A percentile compares a stretch with the other conserved stretches of the same genome.
Evolutionary conservation across 2,797 vertebrate genomes (phyloP).

Genomic region (Rhincodon typus): DNA sequence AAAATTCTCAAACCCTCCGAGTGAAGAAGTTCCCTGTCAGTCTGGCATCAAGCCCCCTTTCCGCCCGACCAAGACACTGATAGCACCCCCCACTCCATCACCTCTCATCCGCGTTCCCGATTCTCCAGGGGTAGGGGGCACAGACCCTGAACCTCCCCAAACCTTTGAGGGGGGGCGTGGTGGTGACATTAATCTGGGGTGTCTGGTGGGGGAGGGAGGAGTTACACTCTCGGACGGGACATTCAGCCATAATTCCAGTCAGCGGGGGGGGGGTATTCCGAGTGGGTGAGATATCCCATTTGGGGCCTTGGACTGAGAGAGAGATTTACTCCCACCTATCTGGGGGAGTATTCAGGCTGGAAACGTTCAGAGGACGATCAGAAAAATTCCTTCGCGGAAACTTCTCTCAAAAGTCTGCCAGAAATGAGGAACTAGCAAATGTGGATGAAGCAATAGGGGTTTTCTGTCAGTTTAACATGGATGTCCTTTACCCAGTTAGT

Average conservation of each 20-base stretch:
- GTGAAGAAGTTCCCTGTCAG: no score
- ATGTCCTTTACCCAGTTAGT: background rate
- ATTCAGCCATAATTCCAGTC: background rate
- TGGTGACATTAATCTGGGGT: no score
- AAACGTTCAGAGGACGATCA: background rate
- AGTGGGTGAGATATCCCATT: background rate
- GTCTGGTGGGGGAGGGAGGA: no score
- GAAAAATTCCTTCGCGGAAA: background rate
- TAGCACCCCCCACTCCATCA: no score
- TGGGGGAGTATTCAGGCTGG: background rate
- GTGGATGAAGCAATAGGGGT: background rate
- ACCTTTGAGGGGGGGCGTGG: no score
- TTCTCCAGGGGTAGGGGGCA: no score
- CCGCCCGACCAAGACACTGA: no score
- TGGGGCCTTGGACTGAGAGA: no score
- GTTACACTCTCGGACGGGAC: no score
- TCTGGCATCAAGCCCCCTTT: no score
- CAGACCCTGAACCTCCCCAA: no score
- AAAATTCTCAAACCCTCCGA: background rate
- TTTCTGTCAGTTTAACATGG: background rate
- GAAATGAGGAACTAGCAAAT: background rate
- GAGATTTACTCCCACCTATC: background rate
- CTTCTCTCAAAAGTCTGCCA: background rate
- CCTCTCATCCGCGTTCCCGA: no score
- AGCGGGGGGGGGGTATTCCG: background rate